Base-by-base conservation (phyloP, 2,888 invertebrate genomes). In the Chloroclysta siterata region DNA sequence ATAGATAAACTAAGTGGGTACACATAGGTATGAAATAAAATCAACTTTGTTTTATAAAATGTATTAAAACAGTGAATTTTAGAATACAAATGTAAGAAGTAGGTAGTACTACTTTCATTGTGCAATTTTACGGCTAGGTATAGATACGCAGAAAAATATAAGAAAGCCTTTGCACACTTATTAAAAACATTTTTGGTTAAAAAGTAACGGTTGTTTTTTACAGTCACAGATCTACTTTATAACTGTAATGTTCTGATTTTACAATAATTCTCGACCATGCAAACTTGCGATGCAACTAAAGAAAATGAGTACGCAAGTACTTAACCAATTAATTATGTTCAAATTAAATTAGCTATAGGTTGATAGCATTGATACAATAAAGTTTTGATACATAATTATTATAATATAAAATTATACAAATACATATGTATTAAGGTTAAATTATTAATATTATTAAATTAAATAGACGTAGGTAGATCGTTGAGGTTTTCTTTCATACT, bases 51-150 rank as follows among this genome's bases (percentile, higher is more conserved):
- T 86, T 86, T 87, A 89, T 78, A 90, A 87, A 92, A 90, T 92
- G 91, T 92, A 92, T 84, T 92, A 92, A 91, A 92, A 89, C 88
- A 84, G 79, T 85, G 82, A 89, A 85, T 75, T 85, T 82, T 79
- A 80, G 82, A 86, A 84, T 87, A 88, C 15, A 46, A 36, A 60
- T 52, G 61, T 77, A 75, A 48, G 50, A 72, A 62, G 33, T 53
- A 73, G 72, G 73, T 72, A 52, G 47, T 56, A 29, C 29, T 66
- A 60, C 36, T 51, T 46, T 53, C 29, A 55, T 64, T 58, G 64
- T 67, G 71, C 65, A 58, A 41, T 58, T 56, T 52, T 36, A 55
- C 2, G 36, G 8, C 36, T 11, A 39, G 36, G 36, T 39, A 55
- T 33, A 36, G 17, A 50, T 28, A 53, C 46, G 55, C 22, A 44